Base-by-base conservation (phyloP, 37 sponge, comb jelly and placozoan species). In the Ianthella basta region DNA sequence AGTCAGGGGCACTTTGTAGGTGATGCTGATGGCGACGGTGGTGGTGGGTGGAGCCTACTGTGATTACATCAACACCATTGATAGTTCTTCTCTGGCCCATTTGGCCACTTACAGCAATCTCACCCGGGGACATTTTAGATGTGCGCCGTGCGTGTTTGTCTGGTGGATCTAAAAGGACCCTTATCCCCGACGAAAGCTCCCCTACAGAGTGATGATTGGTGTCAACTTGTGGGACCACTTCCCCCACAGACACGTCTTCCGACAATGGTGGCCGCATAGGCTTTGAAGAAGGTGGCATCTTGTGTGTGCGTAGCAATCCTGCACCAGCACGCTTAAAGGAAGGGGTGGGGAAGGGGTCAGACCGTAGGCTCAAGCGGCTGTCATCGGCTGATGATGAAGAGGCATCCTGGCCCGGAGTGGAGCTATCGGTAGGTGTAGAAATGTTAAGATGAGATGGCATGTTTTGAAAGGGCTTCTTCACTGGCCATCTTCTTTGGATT, bases 391-490 rank as follows among this genome's bases (percentile, higher is more conserved):
- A 44, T 44, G 70, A 69, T 4, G 35, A 69, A n/a, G 19, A 18
- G 18, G 70, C 29, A 18, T 35, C 70, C 34, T 69, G 70, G 6
- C 29, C 32, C 0, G 67, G 59, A 39, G 83, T 86, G 30, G 86
- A 77, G 40, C 86, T 63, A 65, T 79, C 57, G 30, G 41, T 74
- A 5, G 81, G 80, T n/a, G 73, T 70, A 32, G 82, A 75, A 24
- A 80, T 56, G 19, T 75, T 56, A 24, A 91, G 36, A 24, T 74
- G 80, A 37, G 80, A 59, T 35, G 29, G 70, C 14, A 87, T 65
- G 30, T 83, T 85, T 33, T 85, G 50, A n/a, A 85, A 85, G 34
- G 81, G 86, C 19, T 83, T 81, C 10, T 10, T 40, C 18, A 13
- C 59, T 35, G 27, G 0, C n/a, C 39, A 55, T 34, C 15, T 59